phyloP scores from a whole-genome alignment of 1,140 invertebrate genomes.

The Episyrphus balteatus region DNA sequence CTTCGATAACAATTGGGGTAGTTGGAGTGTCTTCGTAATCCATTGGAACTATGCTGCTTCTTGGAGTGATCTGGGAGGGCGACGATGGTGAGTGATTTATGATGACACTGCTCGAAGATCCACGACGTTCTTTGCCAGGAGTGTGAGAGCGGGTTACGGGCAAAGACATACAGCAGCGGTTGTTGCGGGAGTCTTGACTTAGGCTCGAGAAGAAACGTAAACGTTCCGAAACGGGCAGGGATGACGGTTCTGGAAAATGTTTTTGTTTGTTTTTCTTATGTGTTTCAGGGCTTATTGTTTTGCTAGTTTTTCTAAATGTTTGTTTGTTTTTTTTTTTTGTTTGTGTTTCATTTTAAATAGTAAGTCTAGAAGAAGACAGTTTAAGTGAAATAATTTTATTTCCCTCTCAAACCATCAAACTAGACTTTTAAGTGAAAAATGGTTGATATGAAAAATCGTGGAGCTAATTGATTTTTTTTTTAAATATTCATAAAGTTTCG shows the following conservation, averaged over 20 bases:
- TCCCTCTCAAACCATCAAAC: no score
- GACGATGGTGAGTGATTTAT: slow-evolving; percentile 26
- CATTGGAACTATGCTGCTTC: not conserved
- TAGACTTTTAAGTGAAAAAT: no score
- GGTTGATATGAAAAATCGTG: no score
- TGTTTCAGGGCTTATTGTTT: no score
- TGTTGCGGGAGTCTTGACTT: slow-evolving; percentile 12
- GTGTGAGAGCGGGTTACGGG: slow-evolving; percentile 5
- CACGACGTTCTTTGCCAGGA: slow-evolving; percentile 9
- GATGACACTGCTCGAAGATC: slow-evolving; percentile 12
- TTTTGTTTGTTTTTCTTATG: no score
- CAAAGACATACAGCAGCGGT: not conserved
- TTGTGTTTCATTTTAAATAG: no score
- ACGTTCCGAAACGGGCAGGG: slow-evolving; percentile 28
- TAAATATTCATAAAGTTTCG: no score
- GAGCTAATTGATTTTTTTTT: no score
- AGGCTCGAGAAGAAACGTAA: slow-evolving; percentile 31
- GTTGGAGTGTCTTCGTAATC: not conserved
- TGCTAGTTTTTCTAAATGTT: no score
- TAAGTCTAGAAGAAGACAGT: no score
- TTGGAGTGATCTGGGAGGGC: slow-evolving; percentile 9
- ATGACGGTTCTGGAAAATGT: slow-evolving; percentile 23
- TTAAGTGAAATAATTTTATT: no score
- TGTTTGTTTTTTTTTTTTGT: no score
- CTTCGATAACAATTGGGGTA: not conserved